Evolutionary conservation across 2,113 vertebrate species (phyloP).

Genomic region (Poecilia latipinna): DNA sequence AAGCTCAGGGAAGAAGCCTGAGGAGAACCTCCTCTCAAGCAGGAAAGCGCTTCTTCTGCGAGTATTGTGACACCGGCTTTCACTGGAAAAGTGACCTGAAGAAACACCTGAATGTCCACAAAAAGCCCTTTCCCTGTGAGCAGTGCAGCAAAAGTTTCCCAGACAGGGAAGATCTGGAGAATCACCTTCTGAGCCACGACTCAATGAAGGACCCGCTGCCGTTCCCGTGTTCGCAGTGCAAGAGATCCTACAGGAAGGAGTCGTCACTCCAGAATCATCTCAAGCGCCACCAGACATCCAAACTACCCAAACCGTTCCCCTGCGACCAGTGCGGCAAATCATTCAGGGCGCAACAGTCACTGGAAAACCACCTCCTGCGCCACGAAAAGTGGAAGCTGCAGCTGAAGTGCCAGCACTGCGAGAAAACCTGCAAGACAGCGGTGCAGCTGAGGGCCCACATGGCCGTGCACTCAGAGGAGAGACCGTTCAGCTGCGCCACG

Average conservation of each 20-base stretch:
- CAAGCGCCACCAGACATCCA: constrained; percentile 45
- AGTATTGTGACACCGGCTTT: constrained; percentile 53
- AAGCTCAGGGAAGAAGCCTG: not conserved
- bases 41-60: constrained; percentile 59
- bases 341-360: constrained; percentile 54
- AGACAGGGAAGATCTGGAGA: constrained; percentile 58
- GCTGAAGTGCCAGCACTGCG: constrained; percentile 61
- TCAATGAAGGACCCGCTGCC: constrained; percentile 45
- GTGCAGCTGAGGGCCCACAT: constrained; percentile 67
- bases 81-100: constrained; percentile 67
- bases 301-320: constrained; percentile 63
- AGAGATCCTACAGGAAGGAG: constrained; percentile 62
- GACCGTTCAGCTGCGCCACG: constrained; percentile 65
- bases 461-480: constrained; percentile 70
- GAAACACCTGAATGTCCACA: constrained; percentile 65
- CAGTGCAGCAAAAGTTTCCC: constrained; percentile 59
- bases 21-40: constrained; percentile 17
- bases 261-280: constrained; percentile 70
- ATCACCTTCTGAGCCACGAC: constrained; percentile 53
- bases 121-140: constrained; percentile 54
- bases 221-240: constrained; percentile 65
- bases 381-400: constrained; percentile 64
- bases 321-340: constrained; percentile 70
- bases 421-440: constrained; percentile 64
- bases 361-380: constrained; percentile 68